Evolutionary conservation across 2,888 invertebrate species (phyloP).

Genomic region (Scaptomyza polygonia): DNA sequence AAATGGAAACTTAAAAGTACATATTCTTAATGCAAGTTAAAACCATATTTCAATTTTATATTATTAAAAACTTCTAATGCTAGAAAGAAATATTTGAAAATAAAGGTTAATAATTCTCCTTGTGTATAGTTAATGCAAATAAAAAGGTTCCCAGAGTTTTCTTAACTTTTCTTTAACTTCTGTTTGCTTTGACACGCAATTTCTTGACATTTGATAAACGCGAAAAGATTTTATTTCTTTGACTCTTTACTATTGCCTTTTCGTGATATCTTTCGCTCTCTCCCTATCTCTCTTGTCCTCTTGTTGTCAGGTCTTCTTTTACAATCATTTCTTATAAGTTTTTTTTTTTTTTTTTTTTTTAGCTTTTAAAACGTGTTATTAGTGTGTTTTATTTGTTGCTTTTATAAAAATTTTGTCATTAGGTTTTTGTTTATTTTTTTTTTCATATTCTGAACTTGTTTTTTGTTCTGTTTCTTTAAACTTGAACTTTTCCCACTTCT

Average conservation of each 20-base stretch:
- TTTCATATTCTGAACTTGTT: conserved; percentile 11
- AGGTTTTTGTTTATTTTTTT: too few relatives aligned
- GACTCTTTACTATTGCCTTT: conserved; percentile 22
- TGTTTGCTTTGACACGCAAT: conserved; percentile 39
- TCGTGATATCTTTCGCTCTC: not conserved
- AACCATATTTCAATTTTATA: too few relatives aligned
- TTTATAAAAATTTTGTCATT: conserved; percentile 37
- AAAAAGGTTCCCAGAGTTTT: conserved; percentile 18
- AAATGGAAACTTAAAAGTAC: not conserved
- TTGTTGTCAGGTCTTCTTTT: conserved; percentile 7
- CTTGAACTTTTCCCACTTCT: conserved; percentile 1
- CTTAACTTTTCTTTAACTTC: conserved; percentile 14
- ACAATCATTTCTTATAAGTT: conserved; percentile 21
- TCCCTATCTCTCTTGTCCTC: not conserved
- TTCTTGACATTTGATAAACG: conserved; percentile 40
- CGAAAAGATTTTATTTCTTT: not conserved
- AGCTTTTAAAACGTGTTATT: too few relatives aligned
- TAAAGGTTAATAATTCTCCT: not conserved
- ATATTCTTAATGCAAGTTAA: too few relatives aligned
- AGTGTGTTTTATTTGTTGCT: conserved; percentile 20
- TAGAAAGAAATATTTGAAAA: not conserved
- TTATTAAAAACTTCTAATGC: too few relatives aligned
- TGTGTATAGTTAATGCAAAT: not conserved
- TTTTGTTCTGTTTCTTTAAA: conserved; percentile 6
- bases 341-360: conserved; percentile 23